Evolutionary conservation across 2,888 invertebrate species (phyloP).

Genomic region (Pharmacophagus antenor): DNA sequence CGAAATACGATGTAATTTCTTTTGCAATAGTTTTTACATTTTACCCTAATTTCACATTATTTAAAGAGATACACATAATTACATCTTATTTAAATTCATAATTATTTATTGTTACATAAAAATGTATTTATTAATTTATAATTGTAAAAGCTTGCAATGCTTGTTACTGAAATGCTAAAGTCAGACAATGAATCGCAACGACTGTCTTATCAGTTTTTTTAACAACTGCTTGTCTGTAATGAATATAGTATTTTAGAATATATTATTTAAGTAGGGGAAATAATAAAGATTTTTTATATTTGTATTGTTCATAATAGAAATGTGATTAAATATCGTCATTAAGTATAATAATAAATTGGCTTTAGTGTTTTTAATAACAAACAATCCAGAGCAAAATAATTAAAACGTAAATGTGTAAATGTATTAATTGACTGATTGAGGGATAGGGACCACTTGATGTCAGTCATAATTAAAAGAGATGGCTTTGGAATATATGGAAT

Average conservation of each 20-base stretch:
- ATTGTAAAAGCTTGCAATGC: too few species aligned
- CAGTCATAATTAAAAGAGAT: constrained; percentile 19
- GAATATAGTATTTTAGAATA: too few species aligned
- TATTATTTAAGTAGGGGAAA: too few species aligned
- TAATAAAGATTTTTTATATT: too few species aligned
- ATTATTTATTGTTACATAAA: too few species aligned
- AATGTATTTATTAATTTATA: too few species aligned
- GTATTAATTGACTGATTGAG: constrained; percentile 23
- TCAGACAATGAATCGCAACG: too few species aligned
- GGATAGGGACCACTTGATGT: constrained; percentile 21
- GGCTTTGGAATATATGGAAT: constrained; percentile 8
- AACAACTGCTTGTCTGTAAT: too few species aligned
- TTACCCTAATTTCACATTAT: not conserved
- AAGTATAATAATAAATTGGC: not conserved
- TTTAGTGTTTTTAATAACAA: not conserved
- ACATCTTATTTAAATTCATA: not conserved
- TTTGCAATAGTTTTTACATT: too few species aligned
- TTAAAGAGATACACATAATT: not conserved
- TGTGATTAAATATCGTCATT: not conserved
- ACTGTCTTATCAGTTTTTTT: too few species aligned
- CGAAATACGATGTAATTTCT: constrained; percentile 19
- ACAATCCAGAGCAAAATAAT: constrained; percentile 21
- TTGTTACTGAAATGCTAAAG: too few species aligned
- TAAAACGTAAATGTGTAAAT: constrained; percentile 26
- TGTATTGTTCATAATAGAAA: not conserved